Base-by-base conservation (phyloP, 2,888 invertebrate genomes). In the Strigamia transsilvanica region DNA sequence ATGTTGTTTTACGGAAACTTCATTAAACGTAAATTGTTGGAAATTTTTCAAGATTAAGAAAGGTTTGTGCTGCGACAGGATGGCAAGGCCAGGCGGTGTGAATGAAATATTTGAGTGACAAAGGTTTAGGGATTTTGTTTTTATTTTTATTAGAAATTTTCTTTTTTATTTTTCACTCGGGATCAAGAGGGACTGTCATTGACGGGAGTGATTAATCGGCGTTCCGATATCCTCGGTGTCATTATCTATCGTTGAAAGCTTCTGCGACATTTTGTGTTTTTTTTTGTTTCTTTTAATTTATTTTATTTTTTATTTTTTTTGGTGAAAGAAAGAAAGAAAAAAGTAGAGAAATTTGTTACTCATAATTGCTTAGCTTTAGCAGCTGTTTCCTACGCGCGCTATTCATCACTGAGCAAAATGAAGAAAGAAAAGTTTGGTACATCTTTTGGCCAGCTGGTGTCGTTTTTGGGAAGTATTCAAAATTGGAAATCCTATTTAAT, bases 311-410 rank as follows among this genome's bases (percentile, higher is more conserved):
- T 56, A 21, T 21, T 56, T 21, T 18, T 56, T 56, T 56, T 56
- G 18, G 21, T 56, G 18, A 6, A 56, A 56, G 56, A 56, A 56
- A 56, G 56, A 56, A 56, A 56, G 21, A 56, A 21, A 56, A 56
- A 56, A 56, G 56, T 56, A 56, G 56, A 56, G 56, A 18, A 56
- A 56, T 56, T 56, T 56, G 56, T 56, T 56, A 56, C 56, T 56
- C 56, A 56, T 56, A 56, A 56, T 56, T 56, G 56, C 56, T 56
- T 56, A 56, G 56, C 56, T 56, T 56, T 56, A 56, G 56, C 56
- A 56, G 56, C 56, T 56, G 56, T 56, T 56, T 56, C 56, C 56
- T 56, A 18, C 56, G 56, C 9, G 21, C 56, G 56, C 56, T 56
- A 56, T 56, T 56, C 56, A 56, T 56, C 56, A 56, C 56, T 21